Percentiles rank a stretch among this genome's conserved stretches.
These are phyloP conservation scores for Andrena marginata DNA, from an alignment of 2,888 invertebrate species.

Conservation along the genomic window DNA sequence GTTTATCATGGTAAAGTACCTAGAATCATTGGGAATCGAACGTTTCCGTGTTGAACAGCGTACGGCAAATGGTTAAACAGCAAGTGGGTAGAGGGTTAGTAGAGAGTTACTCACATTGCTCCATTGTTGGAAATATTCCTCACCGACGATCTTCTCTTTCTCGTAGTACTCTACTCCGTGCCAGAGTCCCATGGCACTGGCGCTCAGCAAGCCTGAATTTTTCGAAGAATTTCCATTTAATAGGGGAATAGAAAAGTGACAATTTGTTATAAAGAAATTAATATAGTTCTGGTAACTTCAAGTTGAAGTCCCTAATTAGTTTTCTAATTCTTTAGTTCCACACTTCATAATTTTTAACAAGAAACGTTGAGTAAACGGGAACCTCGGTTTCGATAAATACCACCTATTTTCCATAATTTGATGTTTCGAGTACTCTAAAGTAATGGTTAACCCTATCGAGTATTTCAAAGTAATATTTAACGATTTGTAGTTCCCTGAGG, in stretches of 20 bases:
- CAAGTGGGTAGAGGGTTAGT: constrained; percentile 82
- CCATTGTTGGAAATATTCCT: constrained; percentile 97
- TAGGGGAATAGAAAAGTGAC: neutral
- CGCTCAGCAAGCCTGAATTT: constrained; percentile 92
- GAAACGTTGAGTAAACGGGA: no score
- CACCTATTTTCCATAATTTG: no score
- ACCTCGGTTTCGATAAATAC: no score
- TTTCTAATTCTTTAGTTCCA: no score
- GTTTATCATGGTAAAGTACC: neutral
- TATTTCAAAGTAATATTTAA: no score
- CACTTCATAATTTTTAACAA: no score
- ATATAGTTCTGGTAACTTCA: no score
- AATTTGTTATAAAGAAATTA: no score
- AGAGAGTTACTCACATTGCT: constrained; percentile 89
- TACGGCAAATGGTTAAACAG: neutral
- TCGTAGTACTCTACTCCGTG: constrained; percentile 98
- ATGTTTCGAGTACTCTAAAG: no score
- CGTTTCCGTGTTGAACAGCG: neutral
- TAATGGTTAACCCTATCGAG: no score
- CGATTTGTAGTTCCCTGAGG: no score
- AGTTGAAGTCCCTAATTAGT: no score
- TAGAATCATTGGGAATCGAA: neutral
- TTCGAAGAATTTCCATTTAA: constrained; percentile 13
- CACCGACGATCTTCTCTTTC: constrained; percentile 96
- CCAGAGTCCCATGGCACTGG: constrained; percentile 98